Evolutionary conservation across 2,888 invertebrate species (phyloP), one percentile per base, ranked within the genome.

Genomic region (Phyto melanocephala): DNA sequence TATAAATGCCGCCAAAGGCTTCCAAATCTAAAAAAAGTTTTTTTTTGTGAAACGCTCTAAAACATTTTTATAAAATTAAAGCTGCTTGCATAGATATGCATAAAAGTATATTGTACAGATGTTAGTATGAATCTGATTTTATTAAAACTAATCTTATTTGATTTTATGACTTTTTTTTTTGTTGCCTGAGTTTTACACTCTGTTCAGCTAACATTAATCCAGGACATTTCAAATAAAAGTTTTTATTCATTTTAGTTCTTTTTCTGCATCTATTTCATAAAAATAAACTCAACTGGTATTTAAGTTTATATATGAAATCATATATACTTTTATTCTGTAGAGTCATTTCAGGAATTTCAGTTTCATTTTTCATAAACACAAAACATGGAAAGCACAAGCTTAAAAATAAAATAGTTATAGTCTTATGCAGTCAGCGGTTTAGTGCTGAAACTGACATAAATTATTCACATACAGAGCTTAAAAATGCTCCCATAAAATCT

Each of bases 391-490:
- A 13, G 24, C 11, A 50, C 13, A 24, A 50, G 24, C 50, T 24
- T n/a, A n/a, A 50, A 50, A 22, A 10, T 45, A 50, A 50, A 24
- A 22, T 40, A 60, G 8, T n/a, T 2, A n/a, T 52, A 52, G 67
- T 52, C 52, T 22, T 67, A 24, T 20, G 20, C 4, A 24, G n/a
- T 50, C n/a, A 65, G 35, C 22, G 7, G n/a, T 65, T 22, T 65
- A 35, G 35, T 50, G 22, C 35, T 35, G 50, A 50, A 24, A 37
- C 22, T 67, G 35, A 52, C 15, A 67, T 67, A 52, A 67, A 37
- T 52, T 37, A 52, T 67, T 67, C 52, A 63, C 45, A 45, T 22
- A 52, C 52, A n/a, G 6, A 40, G 22, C 35, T 65, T 35, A 33
- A 35, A 50, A 65, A 15, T 22, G 7, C 22, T 17, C 15, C 50